Percentiles rank a stretch among this genome's conserved stretches.
phyloP scores from a whole-genome alignment of 2,113 vertebrate species.

The Lycaon pictus region DNA sequence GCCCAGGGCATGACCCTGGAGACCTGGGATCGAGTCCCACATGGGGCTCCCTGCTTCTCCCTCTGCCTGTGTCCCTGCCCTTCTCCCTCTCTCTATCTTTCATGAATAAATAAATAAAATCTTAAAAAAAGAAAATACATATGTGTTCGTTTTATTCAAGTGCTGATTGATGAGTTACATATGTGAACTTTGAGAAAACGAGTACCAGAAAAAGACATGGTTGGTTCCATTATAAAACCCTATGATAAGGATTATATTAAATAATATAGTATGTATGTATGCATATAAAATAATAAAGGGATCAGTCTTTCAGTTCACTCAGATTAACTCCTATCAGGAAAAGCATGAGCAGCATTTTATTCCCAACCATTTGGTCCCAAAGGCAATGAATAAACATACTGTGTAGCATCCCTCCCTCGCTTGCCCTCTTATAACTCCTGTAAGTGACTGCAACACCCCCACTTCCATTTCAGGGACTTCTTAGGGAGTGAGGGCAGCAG shows the following conservation, averaged over 20 bases:
- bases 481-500: not conserved
- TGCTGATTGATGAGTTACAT: not conserved
- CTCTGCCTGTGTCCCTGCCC: too few relatives aligned
- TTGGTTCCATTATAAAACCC: not conserved
- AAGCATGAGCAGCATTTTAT: not conserved
- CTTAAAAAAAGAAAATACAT: not conserved
- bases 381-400: not conserved
- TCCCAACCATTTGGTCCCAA: not conserved
- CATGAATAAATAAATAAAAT: too few relatives aligned
- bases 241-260: slow-evolving; percentile 13
- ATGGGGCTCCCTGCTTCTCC: too few relatives aligned
- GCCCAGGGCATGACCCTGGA: too few relatives aligned
- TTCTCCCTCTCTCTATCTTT: too few relatives aligned
- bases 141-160: not conserved
- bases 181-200: not conserved
- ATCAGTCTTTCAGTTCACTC: not conserved
- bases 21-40: too few relatives aligned
- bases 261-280: not conserved
- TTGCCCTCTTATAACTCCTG: not conserved
- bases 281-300: not conserved
- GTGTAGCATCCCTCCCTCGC: not conserved
- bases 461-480: not conserved
- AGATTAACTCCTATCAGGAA: not conserved
- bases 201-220: not conserved
- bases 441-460: accelerated